Evolutionary conservation across 2,888 invertebrate species (phyloP).

Genomic region (Pterobdella sp.): DNA sequence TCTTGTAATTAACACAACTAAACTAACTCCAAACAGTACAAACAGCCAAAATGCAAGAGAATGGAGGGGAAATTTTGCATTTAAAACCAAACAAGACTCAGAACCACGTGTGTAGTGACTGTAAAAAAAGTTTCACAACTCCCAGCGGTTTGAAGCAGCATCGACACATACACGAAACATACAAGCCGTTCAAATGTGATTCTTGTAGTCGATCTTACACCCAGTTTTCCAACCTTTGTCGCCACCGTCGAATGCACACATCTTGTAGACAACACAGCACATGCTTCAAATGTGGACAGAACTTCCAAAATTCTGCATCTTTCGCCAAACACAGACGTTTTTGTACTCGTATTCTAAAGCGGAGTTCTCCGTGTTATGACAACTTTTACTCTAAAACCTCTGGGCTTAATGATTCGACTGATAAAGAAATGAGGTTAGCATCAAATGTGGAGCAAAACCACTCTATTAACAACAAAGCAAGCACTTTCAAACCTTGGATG

Average conservation of each 20-base stretch:
- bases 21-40: too few species aligned
- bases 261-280: constrained; percentile 84
- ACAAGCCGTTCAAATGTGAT: constrained; percentile 82
- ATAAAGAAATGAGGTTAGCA: background rate
- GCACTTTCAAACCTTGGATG: background rate
- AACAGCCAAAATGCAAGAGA: too few species aligned
- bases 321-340: constrained; percentile 90
- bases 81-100: constrained; percentile 77
- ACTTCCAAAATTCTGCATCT: constrained; percentile 81
- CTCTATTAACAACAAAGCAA: background rate
- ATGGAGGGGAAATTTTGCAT: too few species aligned
- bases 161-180: constrained; percentile 94
- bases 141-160: constrained; percentile 97
- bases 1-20: too few species aligned
- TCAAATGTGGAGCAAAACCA: background rate
- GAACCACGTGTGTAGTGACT: constrained; percentile 85
- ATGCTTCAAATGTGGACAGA: constrained; percentile 86
- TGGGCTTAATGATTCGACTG: constrained; percentile 28
- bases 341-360: constrained; percentile 62
- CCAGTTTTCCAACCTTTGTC: constrained; percentile 95
- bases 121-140: constrained; percentile 96
- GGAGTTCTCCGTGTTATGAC: background rate
- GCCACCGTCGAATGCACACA: constrained; percentile 98
- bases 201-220: constrained; percentile 88
- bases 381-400: constrained; percentile 26